phyloP scores from a whole-genome alignment of 2,888 invertebrate genomes.

The Hyalella azteca region DNA sequence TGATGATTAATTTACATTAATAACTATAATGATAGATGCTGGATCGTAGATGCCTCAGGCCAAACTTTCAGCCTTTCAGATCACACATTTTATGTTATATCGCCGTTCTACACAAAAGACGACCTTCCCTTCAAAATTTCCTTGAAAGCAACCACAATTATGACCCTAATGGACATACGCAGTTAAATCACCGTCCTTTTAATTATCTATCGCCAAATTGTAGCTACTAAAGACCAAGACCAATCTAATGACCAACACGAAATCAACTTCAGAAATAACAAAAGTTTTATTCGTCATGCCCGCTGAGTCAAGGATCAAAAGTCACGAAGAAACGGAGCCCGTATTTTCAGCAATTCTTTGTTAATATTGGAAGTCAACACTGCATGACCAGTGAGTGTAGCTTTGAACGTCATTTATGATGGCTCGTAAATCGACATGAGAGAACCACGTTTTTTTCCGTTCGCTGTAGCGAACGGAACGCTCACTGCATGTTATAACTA shows the following conservation, averaged over 20 bases:
- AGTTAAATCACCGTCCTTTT: slow-evolving; percentile 21
- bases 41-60: too few species aligned
- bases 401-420: neutral
- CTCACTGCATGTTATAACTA: too few species aligned
- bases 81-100: too few species aligned
- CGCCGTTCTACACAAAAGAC: too few species aligned
- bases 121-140: slow-evolving; percentile 6
- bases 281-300: neutral
- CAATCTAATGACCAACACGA: slow-evolving; percentile 1
- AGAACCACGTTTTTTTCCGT: too few species aligned
- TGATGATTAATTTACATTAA: too few species aligned
- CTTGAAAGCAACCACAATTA: neutral
- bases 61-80: too few species aligned
- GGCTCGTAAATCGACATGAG: slow-evolving; percentile 1
- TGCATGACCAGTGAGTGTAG: neutral
- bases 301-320: slow-evolving; percentile 8
- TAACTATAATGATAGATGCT: too few species aligned
- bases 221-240: neutral
- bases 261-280: neutral
- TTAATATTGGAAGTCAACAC: slow-evolving; percentile 14
- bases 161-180: neutral
- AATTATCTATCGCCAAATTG: neutral
- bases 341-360: neutral
- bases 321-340: neutral
- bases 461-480: too few species aligned